phyloP scores from a whole-genome alignment of 2,888 invertebrate species.

The Brachynemurus nebulosus region DNA sequence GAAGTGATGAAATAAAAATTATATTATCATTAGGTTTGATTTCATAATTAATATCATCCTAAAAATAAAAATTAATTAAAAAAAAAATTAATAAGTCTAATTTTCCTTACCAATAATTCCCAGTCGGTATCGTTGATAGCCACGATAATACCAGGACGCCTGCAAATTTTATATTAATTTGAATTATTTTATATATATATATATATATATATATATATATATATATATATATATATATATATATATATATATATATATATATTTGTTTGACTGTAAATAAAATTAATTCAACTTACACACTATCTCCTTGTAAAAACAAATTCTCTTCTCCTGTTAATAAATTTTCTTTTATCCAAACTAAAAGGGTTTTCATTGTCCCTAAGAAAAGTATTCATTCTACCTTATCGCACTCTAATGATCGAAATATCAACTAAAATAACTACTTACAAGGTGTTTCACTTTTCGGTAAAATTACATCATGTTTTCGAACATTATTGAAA shows the following conservation, averaged over 20 bases:
- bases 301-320: slow-evolving; percentile 36
- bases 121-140: slow-evolving; percentile 91
- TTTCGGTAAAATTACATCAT: slow-evolving; percentile 49
- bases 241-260: not conserved
- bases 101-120: slow-evolving; percentile 60
- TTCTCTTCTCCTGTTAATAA: slow-evolving; percentile 74
- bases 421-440: slow-evolving; percentile 6
- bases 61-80: too few relatives aligned
- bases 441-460: slow-evolving; percentile 39
- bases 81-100: too few relatives aligned
- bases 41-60: slow-evolving; percentile 57
- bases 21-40: slow-evolving; percentile 55
- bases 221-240: not conserved
- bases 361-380: slow-evolving; percentile 59
- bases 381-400: slow-evolving; percentile 14
- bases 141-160: slow-evolving; percentile 84
- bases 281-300: slow-evolving; percentile 29
- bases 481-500: slow-evolving; percentile 67
- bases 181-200: slow-evolving; percentile 8
- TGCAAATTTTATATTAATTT: slow-evolving; percentile 29
- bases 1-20: slow-evolving; percentile 70
- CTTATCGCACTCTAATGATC: slow-evolving; percentile 4
- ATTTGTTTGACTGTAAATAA: too few relatives aligned
- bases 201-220: not conserved
- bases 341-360: slow-evolving; percentile 76